These are phyloP conservation scores for Drosophila cognata DNA, from an alignment of 2,888 invertebrate species.

Conservation along the genomic window DNA sequence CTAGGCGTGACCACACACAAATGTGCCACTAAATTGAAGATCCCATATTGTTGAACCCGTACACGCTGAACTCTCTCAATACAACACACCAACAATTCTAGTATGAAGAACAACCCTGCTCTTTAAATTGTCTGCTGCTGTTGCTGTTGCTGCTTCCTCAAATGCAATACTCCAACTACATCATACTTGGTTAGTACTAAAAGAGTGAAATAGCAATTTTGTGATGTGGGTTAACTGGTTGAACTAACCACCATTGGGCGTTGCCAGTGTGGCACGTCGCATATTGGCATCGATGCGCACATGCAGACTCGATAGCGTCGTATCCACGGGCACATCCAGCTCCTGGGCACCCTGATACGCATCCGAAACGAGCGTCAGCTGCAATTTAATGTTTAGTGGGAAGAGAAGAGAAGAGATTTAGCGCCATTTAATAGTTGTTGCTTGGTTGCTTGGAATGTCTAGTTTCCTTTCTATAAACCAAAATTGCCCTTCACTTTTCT, in stretches of 20 bases:
- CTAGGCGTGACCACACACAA: slow-evolving; percentile 32
- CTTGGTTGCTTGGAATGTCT: slow-evolving; percentile 44
- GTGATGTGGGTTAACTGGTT: slow-evolving; percentile 35
- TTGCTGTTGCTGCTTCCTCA: slow-evolving; percentile 16
- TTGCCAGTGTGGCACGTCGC: slow-evolving; percentile 82
- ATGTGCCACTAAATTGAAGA: slow-evolving; percentile 55
- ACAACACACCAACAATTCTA: slow-evolving; percentile 25
- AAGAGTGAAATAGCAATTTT: slow-evolving; percentile 42
- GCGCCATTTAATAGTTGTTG: slow-evolving; percentile 12
- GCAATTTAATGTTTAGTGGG: slow-evolving; percentile 19
- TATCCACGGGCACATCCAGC: slow-evolving; percentile 83
- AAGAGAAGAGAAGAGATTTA: slow-evolving; percentile 15
- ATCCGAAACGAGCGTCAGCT: slow-evolving; percentile 79
- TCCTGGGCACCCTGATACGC: slow-evolving; percentile 82
- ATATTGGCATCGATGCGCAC: slow-evolving; percentile 84
- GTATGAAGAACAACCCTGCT: slow-evolving; percentile 42
- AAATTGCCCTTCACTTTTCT: slow-evolving; percentile 78
- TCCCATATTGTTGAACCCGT: slow-evolving; percentile 56
- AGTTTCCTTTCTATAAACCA: slow-evolving; percentile 76
- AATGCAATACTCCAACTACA: slow-evolving; percentile 12
- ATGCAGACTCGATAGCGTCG: slow-evolving; percentile 83
- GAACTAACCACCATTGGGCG: slow-evolving; percentile 85
- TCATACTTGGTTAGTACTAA: slow-evolving; percentile 43
- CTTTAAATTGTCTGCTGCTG: neutral
- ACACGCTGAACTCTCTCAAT: slow-evolving; percentile 35